phyloP scores from a whole-genome alignment of 1,140 invertebrate species.

The Episyrphus balteatus region DNA sequence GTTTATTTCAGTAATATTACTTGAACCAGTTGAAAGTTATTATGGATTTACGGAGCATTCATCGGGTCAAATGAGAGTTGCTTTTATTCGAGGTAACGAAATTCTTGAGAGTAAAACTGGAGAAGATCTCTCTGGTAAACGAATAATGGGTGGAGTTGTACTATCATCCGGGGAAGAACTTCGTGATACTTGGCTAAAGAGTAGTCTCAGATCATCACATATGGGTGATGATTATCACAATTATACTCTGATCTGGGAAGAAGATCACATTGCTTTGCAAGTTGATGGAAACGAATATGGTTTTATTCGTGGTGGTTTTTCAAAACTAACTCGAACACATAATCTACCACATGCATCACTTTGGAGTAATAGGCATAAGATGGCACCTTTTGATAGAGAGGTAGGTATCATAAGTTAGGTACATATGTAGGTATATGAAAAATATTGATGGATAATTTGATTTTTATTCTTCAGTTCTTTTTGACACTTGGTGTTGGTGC shows the following conservation, averaged over 20 bases:
- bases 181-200: neutral
- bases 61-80: slow-evolving; percentile 42
- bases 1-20: slow-evolving; percentile 3
- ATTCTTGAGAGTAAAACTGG: slow-evolving; percentile 18
- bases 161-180: slow-evolving; percentile 1
- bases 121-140: neutral
- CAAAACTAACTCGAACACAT: slow-evolving; percentile 10
- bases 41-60: slow-evolving; percentile 42
- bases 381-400: slow-evolving; percentile 58
- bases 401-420: slow-evolving; percentile 31
- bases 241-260: slow-evolving; percentile 46
- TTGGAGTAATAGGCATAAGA: slow-evolving; percentile 32
- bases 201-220: neutral
- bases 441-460: neutral
- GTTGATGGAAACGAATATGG: slow-evolving; percentile 45
- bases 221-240: slow-evolving; percentile 46
- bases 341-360: slow-evolving; percentile 11
- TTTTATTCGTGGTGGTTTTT: slow-evolving; percentile 31
- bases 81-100: slow-evolving; percentile 38
- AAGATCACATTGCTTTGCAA: slow-evolving; percentile 36
- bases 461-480: slow-evolving; percentile 62
- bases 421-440: neutral
- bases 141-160: slow-evolving; percentile 7
- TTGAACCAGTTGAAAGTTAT: slow-evolving; percentile 38
- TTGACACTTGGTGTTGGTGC: slow-evolving; percentile 57